Evolutionary conservation across 2,797 vertebrate species (phyloP).

Genomic region (Dallia pectoralis): DNA sequence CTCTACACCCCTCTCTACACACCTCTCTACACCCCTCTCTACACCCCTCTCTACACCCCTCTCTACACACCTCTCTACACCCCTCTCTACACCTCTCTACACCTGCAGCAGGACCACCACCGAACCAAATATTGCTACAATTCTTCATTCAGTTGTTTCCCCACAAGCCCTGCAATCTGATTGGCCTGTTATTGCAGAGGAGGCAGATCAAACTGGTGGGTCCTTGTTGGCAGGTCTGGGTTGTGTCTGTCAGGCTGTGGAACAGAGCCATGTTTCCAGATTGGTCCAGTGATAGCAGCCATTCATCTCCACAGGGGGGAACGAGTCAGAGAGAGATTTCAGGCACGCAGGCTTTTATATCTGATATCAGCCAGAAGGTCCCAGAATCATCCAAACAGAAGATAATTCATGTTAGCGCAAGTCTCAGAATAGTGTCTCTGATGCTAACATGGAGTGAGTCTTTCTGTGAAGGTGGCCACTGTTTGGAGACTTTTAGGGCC

Average conservation of each 20-base stretch:
- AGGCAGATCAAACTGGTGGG: not conserved
- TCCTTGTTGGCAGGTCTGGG: not conserved
- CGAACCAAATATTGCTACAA: not conserved
- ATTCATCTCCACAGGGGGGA: slow-evolving; percentile 61
- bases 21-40: no score
- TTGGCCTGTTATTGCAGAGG: not conserved
- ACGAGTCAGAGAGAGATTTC: slow-evolving; percentile 54
- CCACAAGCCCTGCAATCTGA: not conserved
- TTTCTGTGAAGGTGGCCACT: not conserved
- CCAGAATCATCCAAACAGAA: slow-evolving; percentile 48
- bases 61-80: no score
- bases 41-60: no score
- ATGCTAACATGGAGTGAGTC: not conserved
- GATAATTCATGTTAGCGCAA: slow-evolving; percentile 54
- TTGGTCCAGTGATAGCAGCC: slow-evolving; percentile 45
- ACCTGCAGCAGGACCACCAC: not conserved
- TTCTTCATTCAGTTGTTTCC: not conserved
- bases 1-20: no score
- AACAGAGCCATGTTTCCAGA: slow-evolving; percentile 55
- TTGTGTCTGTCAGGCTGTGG: not conserved
- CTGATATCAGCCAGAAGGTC: slow-evolving; percentile 37
- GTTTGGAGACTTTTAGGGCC: not conserved
- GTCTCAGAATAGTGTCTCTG: slow-evolving; percentile 42
- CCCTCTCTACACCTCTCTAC: no score
- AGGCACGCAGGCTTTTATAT: slow-evolving; percentile 58